These are phyloP conservation scores for Trichoplusia ni DNA, from an alignment of 1,140 invertebrate species.

Conservation along the genomic window DNA sequence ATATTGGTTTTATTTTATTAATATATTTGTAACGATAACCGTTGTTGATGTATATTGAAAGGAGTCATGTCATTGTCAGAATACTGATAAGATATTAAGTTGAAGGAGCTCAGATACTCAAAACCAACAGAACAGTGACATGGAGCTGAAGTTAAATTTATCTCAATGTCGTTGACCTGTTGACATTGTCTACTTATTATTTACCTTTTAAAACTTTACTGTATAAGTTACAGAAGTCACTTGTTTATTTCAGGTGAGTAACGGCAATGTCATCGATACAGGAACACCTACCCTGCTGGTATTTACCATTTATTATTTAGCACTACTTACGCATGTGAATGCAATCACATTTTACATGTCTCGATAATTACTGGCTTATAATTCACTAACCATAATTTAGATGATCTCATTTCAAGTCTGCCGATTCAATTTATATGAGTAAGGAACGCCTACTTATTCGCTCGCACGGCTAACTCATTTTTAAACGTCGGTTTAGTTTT, in stretches of 20 bases:
- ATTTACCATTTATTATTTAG: constrained; percentile 64
- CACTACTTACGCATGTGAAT: constrained; percentile 60
- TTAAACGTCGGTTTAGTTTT: not conserved
- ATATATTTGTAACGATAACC: not conserved
- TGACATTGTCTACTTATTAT: not conserved
- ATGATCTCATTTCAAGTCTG: constrained; percentile 41
- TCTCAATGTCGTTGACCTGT: not conserved
- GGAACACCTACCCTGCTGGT: constrained; percentile 78
- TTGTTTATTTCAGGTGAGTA: constrained; percentile 75
- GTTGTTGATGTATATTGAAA: not conserved
- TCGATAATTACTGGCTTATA: constrained; percentile 19
- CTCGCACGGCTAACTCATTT: constrained; percentile 18
- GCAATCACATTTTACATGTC: constrained; percentile 30
- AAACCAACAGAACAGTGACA: constrained; percentile 1
- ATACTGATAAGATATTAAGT: constrained; percentile 8
- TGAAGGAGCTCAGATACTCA: not conserved
- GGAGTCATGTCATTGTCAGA: not conserved
- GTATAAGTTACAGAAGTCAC: constrained; percentile 1
- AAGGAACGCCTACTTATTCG: constrained; percentile 15
- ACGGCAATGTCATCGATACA: constrained; percentile 80
- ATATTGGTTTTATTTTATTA: constrained; percentile 1
- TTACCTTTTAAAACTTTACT: not conserved
- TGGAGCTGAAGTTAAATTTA: too few relatives aligned
- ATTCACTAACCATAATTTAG: constrained; percentile 32
- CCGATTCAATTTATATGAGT: constrained; percentile 32